A percentile compares a stretch with the other conserved stretches of the same genome.
Conservation (phyloP, 2,888 invertebrate genomes). For the Flexamia atlantica region DNA sequence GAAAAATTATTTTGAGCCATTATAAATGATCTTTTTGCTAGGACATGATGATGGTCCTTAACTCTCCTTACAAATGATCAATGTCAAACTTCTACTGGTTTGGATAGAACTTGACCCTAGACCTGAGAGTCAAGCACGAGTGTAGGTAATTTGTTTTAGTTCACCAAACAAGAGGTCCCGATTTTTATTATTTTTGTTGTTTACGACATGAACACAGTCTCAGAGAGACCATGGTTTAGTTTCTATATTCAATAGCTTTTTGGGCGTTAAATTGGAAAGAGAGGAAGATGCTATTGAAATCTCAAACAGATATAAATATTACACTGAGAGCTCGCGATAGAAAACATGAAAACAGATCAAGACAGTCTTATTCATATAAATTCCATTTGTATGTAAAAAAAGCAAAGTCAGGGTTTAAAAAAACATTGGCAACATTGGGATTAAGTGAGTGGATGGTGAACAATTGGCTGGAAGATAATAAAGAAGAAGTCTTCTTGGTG, state of each 20-base stretch:
- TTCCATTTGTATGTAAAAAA: slow-evolving; percentile 51
- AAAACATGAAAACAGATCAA: slow-evolving; percentile 30
- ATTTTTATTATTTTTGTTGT: too few species aligned
- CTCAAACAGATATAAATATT: slow-evolving; percentile 39
- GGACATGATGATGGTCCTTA: too few species aligned
- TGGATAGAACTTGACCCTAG: too few species aligned
- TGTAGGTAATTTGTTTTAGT: too few species aligned
- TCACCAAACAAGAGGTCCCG: too few species aligned
- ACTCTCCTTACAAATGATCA: too few species aligned
- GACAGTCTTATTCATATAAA: slow-evolving; percentile 53
- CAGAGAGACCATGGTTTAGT: too few species aligned
- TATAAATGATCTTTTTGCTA: too few species aligned
- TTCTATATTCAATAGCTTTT: slow-evolving; percentile 47
- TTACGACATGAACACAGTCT: too few species aligned
- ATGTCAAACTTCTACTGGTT: too few species aligned
- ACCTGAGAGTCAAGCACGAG: too few species aligned
- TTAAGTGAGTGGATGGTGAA: slow-evolving; percentile 60
- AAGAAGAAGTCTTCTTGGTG: slow-evolving; percentile 10
- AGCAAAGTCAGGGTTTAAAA: slow-evolving; percentile 50
- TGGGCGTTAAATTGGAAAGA: slow-evolving; percentile 58
- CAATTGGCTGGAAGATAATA: slow-evolving; percentile 39
- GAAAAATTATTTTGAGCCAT: too few species aligned
- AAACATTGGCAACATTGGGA: slow-evolving; percentile 45
- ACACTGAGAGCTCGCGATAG: slow-evolving; percentile 41
- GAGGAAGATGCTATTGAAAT: slow-evolving; percentile 52